Conservation (phyloP, 2,888 invertebrate genomes). For the Athrips mouffetella region DNA sequence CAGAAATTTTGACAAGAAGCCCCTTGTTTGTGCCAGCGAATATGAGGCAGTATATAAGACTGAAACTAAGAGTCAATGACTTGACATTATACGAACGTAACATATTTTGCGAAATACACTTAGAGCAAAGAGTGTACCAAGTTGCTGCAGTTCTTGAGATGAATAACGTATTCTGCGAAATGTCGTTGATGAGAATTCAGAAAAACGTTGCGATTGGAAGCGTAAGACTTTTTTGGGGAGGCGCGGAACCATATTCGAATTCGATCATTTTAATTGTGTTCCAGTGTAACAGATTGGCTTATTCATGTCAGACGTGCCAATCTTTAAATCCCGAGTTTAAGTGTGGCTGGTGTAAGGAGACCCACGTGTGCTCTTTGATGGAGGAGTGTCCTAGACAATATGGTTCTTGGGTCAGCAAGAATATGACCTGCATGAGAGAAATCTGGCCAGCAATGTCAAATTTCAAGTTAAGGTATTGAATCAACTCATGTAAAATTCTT, state of each 20-base stretch:
- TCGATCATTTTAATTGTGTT: constrained; percentile 36
- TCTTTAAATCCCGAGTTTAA: constrained; percentile 31
- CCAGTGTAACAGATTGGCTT: constrained; percentile 32
- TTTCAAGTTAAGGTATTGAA: no score
- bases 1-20: constrained; percentile 29
- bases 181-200: constrained; percentile 17
- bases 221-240: constrained; percentile 36
- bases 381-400: constrained; percentile 33
- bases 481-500: no score
- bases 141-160: constrained; percentile 23
- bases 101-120: constrained; percentile 33
- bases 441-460: no score
- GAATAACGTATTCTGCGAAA: constrained; percentile 24
- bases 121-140: constrained; percentile 25
- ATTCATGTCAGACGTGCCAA: constrained; percentile 30
- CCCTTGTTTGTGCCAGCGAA: constrained; percentile 35
- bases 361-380: constrained; percentile 26
- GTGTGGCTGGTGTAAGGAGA: constrained; percentile 37
- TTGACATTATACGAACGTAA: constrained; percentile 32
- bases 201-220: constrained; percentile 27
- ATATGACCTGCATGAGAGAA: constrained; percentile 14
- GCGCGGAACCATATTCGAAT: constrained; percentile 41
- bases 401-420: constrained; percentile 25
- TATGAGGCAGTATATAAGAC: constrained; percentile 28
- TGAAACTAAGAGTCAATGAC: constrained; percentile 36